Conservation (phyloP, 1,140 invertebrate species). For the Plutomurus gul region DNA sequence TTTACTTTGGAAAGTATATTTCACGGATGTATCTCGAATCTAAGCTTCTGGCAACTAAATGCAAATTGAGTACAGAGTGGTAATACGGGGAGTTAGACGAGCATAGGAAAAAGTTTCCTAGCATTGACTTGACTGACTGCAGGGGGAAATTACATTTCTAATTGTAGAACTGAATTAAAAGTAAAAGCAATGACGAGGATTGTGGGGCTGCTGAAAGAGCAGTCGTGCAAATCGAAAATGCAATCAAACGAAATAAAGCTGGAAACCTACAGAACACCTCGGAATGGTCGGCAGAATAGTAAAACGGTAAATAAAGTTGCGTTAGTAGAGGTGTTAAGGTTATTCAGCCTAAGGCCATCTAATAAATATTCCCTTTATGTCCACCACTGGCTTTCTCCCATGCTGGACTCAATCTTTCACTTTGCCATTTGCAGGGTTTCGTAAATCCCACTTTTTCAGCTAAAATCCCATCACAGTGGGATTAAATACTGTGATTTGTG, state of each 20-base stretch:
- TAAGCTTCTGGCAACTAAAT: no score
- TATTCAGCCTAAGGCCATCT: neutral
- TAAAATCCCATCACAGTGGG: no score
- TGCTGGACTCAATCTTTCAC: constrained; percentile 6
- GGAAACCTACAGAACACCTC: neutral
- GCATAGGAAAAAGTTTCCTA: no score
- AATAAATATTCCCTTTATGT: neutral
- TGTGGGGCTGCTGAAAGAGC: neutral
- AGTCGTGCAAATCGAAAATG: neutral
- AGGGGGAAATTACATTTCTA: neutral
- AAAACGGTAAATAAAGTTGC: constrained; percentile 7
- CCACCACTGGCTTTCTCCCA: neutral
- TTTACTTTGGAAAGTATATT: no score
- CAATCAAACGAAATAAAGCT: neutral
- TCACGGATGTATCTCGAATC: no score
- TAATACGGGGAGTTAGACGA: no score
- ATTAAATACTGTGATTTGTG: no score
- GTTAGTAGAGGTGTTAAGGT: neutral
- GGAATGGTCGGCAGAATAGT: neutral
- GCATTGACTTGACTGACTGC: neutral
- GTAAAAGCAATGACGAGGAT: neutral
- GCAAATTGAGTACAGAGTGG: no score
- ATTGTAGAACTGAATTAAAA: neutral
- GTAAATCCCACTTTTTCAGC: no score
- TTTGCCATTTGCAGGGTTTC: no score